Evolutionary conservation across 2,888 invertebrate species (phyloP).

Genomic region (Drosophila acutilabella): DNA sequence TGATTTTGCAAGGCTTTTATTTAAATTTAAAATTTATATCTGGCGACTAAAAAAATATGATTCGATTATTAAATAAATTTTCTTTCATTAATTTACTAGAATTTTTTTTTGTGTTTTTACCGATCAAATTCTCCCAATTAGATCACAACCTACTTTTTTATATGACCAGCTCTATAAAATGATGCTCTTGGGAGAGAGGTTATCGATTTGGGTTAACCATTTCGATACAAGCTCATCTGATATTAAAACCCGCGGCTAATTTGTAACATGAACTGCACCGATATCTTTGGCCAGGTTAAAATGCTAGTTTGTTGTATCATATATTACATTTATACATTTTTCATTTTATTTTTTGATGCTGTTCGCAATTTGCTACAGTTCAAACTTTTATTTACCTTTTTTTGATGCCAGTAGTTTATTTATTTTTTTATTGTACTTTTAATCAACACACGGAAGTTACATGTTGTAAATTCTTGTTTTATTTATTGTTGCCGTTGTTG

Average conservation of each 20-base stretch:
- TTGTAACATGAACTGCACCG: constrained; percentile 21
- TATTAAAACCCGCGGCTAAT: constrained; percentile 26
- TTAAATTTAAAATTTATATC: no score
- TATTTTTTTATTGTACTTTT: constrained; percentile 26
- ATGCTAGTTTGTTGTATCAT: neutral
- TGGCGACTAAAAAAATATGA: neutral
- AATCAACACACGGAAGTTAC: constrained; percentile 39
- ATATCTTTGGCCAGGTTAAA: constrained; percentile 18
- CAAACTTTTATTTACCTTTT: constrained; percentile 1
- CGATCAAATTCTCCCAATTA: rapidly evolving
- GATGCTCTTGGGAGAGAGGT: neutral
- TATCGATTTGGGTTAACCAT: neutral
- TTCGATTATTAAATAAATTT: no score
- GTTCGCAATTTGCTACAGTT: constrained; percentile 16
- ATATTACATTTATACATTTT: constrained; percentile 13
- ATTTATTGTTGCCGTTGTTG: constrained; percentile 24
- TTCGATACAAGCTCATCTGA: neutral
- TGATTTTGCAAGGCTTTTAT: neutral
- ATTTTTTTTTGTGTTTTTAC: constrained; percentile 1
- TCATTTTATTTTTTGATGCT: constrained; percentile 5
- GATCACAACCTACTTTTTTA: neutral
- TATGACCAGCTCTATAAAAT: neutral
- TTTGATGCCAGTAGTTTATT: neutral
- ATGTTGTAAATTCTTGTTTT: constrained; percentile 25
- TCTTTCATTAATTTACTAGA: no score